Conservation (phyloP, 2,888 invertebrate species). For the Serrognathus titanus region DNA sequence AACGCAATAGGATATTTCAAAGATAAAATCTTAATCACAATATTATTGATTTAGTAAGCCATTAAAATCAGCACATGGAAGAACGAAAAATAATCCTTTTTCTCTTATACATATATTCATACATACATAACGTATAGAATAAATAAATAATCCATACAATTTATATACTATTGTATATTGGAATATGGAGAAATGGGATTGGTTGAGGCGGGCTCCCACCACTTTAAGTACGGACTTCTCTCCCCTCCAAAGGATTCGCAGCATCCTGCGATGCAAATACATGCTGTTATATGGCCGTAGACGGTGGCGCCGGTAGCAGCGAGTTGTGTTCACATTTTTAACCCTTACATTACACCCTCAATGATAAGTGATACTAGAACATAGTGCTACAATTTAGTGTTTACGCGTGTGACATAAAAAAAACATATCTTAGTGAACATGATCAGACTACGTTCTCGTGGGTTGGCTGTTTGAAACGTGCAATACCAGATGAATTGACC, state of each 20-base stretch:
- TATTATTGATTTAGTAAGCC: slow-evolving; percentile 41
- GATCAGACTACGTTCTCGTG: not conserved
- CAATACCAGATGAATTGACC: not conserved
- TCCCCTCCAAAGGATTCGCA: slow-evolving; percentile 41
- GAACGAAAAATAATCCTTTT: slow-evolving; percentile 30
- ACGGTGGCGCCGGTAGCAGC: slow-evolving; percentile 26
- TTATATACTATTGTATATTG: slow-evolving; percentile 52
- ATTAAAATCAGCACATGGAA: slow-evolving; percentile 36
- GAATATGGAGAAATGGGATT: slow-evolving; percentile 29
- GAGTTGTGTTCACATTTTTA: slow-evolving; percentile 14
- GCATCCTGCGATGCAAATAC: slow-evolving; percentile 47
- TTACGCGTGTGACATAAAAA: slow-evolving; percentile 3
- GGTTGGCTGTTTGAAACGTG: not conserved
- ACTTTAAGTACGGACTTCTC: slow-evolving; percentile 28
- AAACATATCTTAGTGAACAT: slow-evolving; percentile 7
- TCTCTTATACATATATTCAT: slow-evolving; percentile 40
- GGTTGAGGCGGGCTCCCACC: slow-evolving; percentile 28
- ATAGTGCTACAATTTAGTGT: slow-evolving; percentile 3
- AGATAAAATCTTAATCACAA: slow-evolving; percentile 28
- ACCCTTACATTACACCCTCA: slow-evolving; percentile 17
- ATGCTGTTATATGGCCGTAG: slow-evolving; percentile 47
- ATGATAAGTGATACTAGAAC: slow-evolving; percentile 17
- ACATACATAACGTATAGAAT: slow-evolving; percentile 51
- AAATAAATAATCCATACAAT: slow-evolving; percentile 54
- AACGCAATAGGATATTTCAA: slow-evolving; percentile 5